phyloP scores from a whole-genome alignment of 2,113 vertebrate species.

The Ctenodactylus gundi region DNA sequence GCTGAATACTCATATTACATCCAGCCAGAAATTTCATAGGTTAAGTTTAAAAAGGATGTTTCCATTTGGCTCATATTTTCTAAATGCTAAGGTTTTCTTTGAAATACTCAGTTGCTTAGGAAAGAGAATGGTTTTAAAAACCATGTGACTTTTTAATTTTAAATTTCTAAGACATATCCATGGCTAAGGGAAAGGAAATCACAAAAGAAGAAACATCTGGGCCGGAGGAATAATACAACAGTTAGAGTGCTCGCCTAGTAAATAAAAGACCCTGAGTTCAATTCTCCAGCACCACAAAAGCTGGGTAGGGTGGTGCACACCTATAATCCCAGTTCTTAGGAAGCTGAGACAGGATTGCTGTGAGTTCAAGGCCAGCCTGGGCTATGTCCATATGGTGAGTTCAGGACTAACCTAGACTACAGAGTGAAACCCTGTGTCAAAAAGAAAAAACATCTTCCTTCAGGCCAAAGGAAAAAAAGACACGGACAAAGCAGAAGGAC shows the following conservation, averaged over 20 bases:
- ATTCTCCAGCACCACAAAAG: no score
- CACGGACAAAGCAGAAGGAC: background rate
- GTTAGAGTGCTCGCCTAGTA: no score
- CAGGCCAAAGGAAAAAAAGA: background rate
- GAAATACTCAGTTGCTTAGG: background rate
- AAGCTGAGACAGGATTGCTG: no score
- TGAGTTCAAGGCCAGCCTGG: no score
- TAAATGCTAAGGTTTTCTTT: background rate
- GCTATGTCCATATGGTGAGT: no score
- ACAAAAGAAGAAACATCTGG: background rate
- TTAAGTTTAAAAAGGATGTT: background rate
- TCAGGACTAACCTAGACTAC: no score
- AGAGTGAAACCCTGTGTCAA: no score
- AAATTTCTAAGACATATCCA: background rate
- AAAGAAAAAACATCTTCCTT: constrained; percentile 14
- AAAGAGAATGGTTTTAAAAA: background rate
- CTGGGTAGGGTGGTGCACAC: no score
- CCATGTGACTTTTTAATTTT: background rate
- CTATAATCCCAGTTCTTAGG: no score
- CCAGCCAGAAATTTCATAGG: background rate
- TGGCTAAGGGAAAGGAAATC: background rate
- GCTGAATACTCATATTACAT: background rate
- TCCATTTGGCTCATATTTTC: background rate
- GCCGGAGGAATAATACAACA: no score
- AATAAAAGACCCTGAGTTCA: no score